phyloP scores from a whole-genome alignment of 1,140 invertebrate species.

The Camponotus pennsylvanicus region DNA sequence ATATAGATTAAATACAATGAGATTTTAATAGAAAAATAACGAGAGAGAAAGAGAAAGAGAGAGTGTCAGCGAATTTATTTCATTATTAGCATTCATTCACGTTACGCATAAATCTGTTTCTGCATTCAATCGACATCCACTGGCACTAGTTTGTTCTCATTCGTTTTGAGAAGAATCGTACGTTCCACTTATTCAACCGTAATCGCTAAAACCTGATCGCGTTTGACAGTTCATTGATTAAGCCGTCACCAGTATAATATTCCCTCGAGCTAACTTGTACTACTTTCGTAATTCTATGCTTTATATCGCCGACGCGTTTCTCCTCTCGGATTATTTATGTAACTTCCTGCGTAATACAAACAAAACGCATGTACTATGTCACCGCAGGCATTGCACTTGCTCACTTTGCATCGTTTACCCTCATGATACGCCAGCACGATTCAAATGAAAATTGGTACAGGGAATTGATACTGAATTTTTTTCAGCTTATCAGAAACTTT shows the following conservation, averaged over 20 bases:
- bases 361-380: neutral
- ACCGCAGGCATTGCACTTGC: neutral
- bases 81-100: neutral
- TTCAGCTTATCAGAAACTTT: neutral
- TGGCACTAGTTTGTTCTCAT: constrained; percentile 4
- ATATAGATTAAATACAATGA: neutral
- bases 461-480: neutral
- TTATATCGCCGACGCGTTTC: neutral
- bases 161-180: constrained; percentile 18
- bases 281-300: constrained; percentile 35
- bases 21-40: constrained; percentile 21
- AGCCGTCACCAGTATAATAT: constrained; percentile 41
- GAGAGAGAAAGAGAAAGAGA: neutral
- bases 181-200: constrained; percentile 18
- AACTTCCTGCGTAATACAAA: neutral
- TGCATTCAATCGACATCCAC: constrained; percentile 8
- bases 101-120: constrained; percentile 40
- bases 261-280: constrained; percentile 24
- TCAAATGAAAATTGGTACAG: constrained; percentile 3
- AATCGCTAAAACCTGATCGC: constrained; percentile 35
- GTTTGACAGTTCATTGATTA: constrained; percentile 57
- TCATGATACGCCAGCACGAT: constrained; percentile 9
- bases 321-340: constrained; percentile 33
- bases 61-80: neutral
- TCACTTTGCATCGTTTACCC: neutral